phyloP scores from a whole-genome alignment of 1,140 invertebrate species.

The Tenebrio molitor region DNA sequence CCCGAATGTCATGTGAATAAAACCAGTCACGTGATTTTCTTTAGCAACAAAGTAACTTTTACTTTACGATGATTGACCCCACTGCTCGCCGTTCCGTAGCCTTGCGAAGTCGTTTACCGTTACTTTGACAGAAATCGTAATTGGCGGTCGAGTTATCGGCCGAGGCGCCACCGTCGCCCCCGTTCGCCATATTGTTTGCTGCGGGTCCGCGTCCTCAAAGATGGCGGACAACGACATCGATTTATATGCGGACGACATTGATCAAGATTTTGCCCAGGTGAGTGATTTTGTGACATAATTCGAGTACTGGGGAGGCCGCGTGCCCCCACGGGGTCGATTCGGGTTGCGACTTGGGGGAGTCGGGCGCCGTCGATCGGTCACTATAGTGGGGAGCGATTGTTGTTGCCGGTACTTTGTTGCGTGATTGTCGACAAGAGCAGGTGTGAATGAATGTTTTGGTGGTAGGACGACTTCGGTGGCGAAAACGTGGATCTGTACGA shows the following conservation, averaged over 20 bases:
- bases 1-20: no score
- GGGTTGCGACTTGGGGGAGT: neutral
- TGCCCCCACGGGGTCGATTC: neutral
- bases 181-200: slow-evolving; percentile 33
- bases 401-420: slow-evolving; percentile 25
- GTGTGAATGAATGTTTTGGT: slow-evolving; percentile 41
- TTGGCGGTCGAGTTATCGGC: no score
- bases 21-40: no score
- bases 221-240: slow-evolving; percentile 98
- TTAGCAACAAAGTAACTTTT: no score
- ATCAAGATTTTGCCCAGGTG: slow-evolving; percentile 94
- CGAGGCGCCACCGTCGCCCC: neutral
- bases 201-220: slow-evolving; percentile 36
- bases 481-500: slow-evolving; percentile 96
- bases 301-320: no score
- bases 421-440: slow-evolving; percentile 1
- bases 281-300: slow-evolving; percentile 52
- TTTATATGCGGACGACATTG: slow-evolving; percentile 96
- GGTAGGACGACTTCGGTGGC: slow-evolving; percentile 85
- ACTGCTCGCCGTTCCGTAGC: no score
- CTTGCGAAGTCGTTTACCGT: no score
- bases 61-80: no score
- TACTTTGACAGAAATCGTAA: no score
- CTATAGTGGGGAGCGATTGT: slow-evolving; percentile 24
- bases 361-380: neutral